Evolutionary conservation across 1,140 invertebrate species (phyloP), one percentile per base, ranked within the genome.

Genomic region (Lepidurus arcticus): DNA sequence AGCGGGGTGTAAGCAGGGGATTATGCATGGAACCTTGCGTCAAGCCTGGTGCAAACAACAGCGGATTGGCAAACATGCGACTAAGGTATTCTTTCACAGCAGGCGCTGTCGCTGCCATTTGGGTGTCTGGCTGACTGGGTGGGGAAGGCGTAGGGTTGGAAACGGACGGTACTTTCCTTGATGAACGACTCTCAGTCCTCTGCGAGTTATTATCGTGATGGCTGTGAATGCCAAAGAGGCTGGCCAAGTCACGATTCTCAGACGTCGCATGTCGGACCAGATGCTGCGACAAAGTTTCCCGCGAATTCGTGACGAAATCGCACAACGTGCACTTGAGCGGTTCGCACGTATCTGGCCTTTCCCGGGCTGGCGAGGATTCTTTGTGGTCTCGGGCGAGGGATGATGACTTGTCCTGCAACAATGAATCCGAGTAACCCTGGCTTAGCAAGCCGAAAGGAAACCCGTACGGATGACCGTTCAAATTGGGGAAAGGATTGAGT

Each of bases 251-350:
- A 77, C 83, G 81, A 47, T 86, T 73, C 21, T 86, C 85, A 7
- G 83, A 77, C 21, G 81, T 79, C 0, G 84, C 85, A 79, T 88
- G 87, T 7, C 84, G 81, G 73, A 87, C 79, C 75, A 87, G 81
- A 80, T 88, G 86, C 43, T 83, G 82, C 8, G 82, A 82, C 42
- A 87, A 84, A 7, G 81, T 79, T 34, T 87, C 85, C 47, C 82
- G 80, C 24, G 53, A 82, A 7, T 84, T 83, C 1, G 85, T 84
- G 0, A 77, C 77, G 81, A 86, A 88, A 42, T 83, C 83, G 81
- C 87, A 88, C 13, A 87, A 80, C 75, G 82, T 84, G 82, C 86
- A 88, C 75, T 85, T 84, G 47, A 84, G 80, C 11, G 44, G 73
- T 26, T 73, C 75, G 42, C 44, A 73, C 24, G 24, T 78, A 9